Conservation (phyloP, 2,888 invertebrate genomes). For the Eumerus sabulonum region DNA sequence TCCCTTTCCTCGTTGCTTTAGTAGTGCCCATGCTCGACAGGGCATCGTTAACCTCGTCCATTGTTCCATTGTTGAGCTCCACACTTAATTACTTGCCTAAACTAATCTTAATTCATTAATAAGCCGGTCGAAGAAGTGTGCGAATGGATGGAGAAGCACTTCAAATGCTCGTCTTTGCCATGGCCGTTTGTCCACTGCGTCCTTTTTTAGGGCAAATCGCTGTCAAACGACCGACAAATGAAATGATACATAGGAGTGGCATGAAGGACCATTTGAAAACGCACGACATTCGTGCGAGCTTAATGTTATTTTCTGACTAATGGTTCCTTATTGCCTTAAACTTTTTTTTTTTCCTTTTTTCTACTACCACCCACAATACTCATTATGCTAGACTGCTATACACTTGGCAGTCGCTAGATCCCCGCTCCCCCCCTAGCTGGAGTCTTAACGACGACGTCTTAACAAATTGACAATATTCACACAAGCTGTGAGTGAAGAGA, state of each 20-base stretch:
- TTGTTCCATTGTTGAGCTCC: constrained; percentile 38
- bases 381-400: constrained; percentile 47
- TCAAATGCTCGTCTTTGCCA: too few species aligned
- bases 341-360: neutral
- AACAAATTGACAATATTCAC: constrained; percentile 35
- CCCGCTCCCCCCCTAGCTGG: too few species aligned
- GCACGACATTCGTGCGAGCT: neutral
- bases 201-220: constrained; percentile 24
- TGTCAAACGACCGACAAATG: neutral
- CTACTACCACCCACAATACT: constrained; percentile 16
- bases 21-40: too few species aligned
- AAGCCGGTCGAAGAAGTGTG: constrained; percentile 42
- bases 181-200: neutral
- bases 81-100: constrained; percentile 56
- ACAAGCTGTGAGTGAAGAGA: constrained; percentile 5
- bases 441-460: constrained; percentile 1
- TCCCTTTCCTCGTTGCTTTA: neutral
- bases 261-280: constrained; percentile 34
- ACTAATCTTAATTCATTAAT: constrained; percentile 60
- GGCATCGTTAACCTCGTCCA: too few species aligned
- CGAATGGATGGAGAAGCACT: neutral
- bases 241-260: too few species aligned
- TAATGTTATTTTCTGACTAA: constrained; percentile 32
- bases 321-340: constrained; percentile 37
- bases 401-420: too few species aligned